Evolutionary conservation across 2,113 vertebrate genomes (phyloP).

Genomic region (Antigone vipio): DNA sequence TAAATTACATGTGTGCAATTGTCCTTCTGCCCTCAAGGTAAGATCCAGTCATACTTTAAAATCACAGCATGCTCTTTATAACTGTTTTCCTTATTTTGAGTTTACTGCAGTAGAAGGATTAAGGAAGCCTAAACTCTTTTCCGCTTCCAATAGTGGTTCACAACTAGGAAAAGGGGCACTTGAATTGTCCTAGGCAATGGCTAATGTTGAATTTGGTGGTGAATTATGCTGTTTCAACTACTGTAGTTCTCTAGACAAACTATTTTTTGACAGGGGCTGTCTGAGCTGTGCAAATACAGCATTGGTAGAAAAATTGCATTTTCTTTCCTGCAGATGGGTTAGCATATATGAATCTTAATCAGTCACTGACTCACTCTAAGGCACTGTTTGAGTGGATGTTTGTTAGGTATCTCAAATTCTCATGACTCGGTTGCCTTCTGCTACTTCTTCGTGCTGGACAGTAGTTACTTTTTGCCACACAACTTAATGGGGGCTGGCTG

Average conservation of each 20-base stretch:
- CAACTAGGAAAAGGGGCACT: not conserved
- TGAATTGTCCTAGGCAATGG: not conserved
- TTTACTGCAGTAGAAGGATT: not conserved
- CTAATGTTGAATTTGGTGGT: not conserved
- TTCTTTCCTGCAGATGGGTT: not conserved
- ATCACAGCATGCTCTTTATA: not conserved
- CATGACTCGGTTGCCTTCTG: not conserved
- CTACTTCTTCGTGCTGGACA: not conserved
- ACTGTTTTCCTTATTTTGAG: not conserved
- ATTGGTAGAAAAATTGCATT: not conserved
- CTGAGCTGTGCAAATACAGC: not conserved
- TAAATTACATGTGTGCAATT: not conserved
- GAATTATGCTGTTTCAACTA: not conserved
- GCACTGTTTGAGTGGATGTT: not conserved
- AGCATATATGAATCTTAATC: not conserved
- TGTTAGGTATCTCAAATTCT: not conserved
- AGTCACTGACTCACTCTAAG: not conserved
- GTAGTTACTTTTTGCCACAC: not conserved
- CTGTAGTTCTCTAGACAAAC: not conserved
- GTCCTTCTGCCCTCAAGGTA: not conserved
- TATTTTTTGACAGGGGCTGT: not conserved
- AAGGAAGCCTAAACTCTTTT: not conserved
- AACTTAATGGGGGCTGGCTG: not conserved
- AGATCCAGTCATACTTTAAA: not conserved
- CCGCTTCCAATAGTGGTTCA: not conserved